phyloP scores from a whole-genome alignment of 1,140 invertebrate species.

The Homarus americanus region DNA sequence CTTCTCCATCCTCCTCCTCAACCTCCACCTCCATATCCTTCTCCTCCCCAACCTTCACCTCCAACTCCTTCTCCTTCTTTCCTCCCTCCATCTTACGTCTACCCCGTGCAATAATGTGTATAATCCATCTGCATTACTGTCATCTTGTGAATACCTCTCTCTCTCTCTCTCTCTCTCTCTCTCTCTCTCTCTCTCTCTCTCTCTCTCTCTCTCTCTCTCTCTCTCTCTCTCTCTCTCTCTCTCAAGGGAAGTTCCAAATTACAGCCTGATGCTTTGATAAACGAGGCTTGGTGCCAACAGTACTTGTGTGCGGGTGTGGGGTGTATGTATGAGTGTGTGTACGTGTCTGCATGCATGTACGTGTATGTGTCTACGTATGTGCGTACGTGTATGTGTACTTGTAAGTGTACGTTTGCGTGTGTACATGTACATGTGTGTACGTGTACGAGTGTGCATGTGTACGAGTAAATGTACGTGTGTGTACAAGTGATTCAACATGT shows the following conservation, averaged over 20 bases:
- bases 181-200: background rate
- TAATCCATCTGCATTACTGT: background rate
- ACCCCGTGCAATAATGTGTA: too few relatives aligned
- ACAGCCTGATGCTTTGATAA: background rate
- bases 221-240: background rate
- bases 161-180: background rate
- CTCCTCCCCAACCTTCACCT: background rate
- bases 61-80: background rate
- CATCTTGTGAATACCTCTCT: background rate
- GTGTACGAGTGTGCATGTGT: background rate
- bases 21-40: background rate
- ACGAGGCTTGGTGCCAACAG: background rate
- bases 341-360: background rate
- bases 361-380: background rate
- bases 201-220: background rate
- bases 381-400: background rate
- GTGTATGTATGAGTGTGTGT: background rate
- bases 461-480: background rate
- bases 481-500: background rate
- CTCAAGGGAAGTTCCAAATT: background rate
- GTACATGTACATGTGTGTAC: background rate
- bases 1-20: background rate
- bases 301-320: background rate
- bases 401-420: background rate
- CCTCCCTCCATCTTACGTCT: background rate